Base-by-base conservation (phyloP, 2,113 vertebrate genomes). In the Cariama cristata region DNA sequence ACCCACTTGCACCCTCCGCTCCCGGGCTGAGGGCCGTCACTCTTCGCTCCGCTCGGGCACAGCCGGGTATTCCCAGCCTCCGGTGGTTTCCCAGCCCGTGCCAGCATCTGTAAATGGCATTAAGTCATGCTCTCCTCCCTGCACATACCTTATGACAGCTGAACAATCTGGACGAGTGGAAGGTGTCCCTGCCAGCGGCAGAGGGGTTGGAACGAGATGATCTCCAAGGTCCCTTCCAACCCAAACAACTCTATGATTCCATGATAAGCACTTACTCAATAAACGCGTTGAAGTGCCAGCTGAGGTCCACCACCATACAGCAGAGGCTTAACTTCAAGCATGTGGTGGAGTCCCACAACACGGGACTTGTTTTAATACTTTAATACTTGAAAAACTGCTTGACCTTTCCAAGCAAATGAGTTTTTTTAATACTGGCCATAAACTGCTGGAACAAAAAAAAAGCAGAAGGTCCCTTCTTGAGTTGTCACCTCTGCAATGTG, bases 61-160 rank as follows among this genome's bases (percentile, higher is more conserved):
- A 59, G 73, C 59, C 2, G 81, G 88, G 62, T 28, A 90, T 96
- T 92, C 95, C 92, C 89, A 52, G 22, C 86, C 82, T 86, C 26
- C 86, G 38, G 86, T 30, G 95, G 91, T 88, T 93, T 90, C 64
- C 79, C 75, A 69, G 71, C 88, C 44, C 2, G 4, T 72, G 85
- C 86, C 95, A 95, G 72, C 50, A n/a, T 28, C 88, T 77, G 23
- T 8, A 66, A 83, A 55, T 6, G 76, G 63, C 58, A 15, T 40
- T 32, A 2, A 85, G 44, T 27, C 92, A 56, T 3, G 23, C 5
- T 64, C 74, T 42, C 47, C 88, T 92, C 88, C 94, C 90, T 72
- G 74, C 66, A 13, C 74, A 55, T 14, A 42, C 85, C 88, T 35
- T 3, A 5, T 4, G 42, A 7, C 23, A 44, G 52, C 69, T 42